phyloP scores from a whole-genome alignment of 1,140 invertebrate species.

The Drosophila subpulchrella region DNA sequence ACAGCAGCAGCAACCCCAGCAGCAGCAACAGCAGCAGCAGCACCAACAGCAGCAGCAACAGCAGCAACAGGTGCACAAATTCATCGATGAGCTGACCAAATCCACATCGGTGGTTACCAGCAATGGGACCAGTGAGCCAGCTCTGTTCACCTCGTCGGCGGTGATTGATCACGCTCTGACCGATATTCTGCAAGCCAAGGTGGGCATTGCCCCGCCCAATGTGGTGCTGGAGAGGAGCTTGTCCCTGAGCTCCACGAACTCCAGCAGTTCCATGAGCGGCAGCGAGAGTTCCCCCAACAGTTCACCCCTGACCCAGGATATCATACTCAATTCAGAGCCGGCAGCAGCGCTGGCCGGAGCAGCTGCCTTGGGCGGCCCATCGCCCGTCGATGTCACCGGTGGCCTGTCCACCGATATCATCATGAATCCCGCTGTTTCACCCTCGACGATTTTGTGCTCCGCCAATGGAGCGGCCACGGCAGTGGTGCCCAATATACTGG shows the following conservation, averaged over 20 bases:
- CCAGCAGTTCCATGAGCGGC: slow-evolving; percentile 53
- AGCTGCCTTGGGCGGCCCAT: slow-evolving; percentile 26
- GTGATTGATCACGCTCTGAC: slow-evolving; percentile 74
- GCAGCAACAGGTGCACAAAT: slow-evolving; percentile 71
- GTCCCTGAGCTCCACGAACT: slow-evolving; percentile 59
- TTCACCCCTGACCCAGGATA: slow-evolving; percentile 82
- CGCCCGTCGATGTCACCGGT: slow-evolving; percentile 54
- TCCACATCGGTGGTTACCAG: slow-evolving; percentile 68
- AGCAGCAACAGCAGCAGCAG: slow-evolving; percentile 57
- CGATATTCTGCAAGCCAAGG: slow-evolving; percentile 71
- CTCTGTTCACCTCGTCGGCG: slow-evolving; percentile 51
- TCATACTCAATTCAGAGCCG: slow-evolving; percentile 83
- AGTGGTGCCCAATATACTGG: slow-evolving; percentile 85
- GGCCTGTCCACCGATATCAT: slow-evolving; percentile 87
- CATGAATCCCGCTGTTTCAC: slow-evolving; percentile 87
- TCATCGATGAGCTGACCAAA: slow-evolving; percentile 76
- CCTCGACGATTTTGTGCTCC: slow-evolving; percentile 85
- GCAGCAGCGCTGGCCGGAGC: slow-evolving; percentile 58
- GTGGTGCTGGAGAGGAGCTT: slow-evolving; percentile 70
- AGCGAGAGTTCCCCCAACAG: slow-evolving; percentile 65
- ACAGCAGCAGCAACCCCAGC: slow-evolving; percentile 32
- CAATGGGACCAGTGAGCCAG: slow-evolving; percentile 62
- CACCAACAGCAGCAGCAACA: slow-evolving; percentile 58
- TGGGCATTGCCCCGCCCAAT: slow-evolving; percentile 36
- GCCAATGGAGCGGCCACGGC: slow-evolving; percentile 85